These are phyloP conservation scores for Halictus ligatus DNA, from an alignment of 2,888 invertebrate species.

Conservation along the genomic window DNA sequence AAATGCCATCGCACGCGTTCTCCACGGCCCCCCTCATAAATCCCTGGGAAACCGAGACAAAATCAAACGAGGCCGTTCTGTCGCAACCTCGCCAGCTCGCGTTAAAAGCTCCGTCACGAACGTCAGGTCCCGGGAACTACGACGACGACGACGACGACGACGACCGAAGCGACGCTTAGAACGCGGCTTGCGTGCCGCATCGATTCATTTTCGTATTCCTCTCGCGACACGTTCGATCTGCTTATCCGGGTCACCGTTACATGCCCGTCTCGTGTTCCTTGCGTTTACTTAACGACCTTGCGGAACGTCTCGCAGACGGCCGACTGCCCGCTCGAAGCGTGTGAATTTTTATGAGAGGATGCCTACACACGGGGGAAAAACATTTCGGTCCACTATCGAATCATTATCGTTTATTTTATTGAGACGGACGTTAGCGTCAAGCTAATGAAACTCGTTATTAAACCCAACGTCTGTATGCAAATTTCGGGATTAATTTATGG, in stretches of 20 bases:
- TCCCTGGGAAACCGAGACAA: slow-evolving; percentile 54
- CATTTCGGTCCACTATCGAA: background rate
- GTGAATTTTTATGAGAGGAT: slow-evolving; percentile 2
- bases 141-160: background rate
- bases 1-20: slow-evolving; percentile 39
- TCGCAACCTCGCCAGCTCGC: slow-evolving; percentile 18
- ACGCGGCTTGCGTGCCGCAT: slow-evolving; percentile 7
- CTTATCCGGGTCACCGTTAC: slow-evolving; percentile 47
- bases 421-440: background rate
- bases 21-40: slow-evolving; percentile 29
- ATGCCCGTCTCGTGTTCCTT: slow-evolving; percentile 38
- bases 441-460: slow-evolving; percentile 5
- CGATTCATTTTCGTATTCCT: slow-evolving; percentile 14
- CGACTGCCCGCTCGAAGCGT: background rate
- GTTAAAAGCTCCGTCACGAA: slow-evolving; percentile 30
- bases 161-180: background rate
- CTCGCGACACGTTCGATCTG: slow-evolving; percentile 7
- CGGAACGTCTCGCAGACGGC: background rate
- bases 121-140: background rate
- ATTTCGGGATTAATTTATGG: slow-evolving; percentile 6
- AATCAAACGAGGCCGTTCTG: slow-evolving; percentile 53
- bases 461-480: background rate
- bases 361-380: background rate
- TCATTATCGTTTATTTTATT: slow-evolving; percentile 12
- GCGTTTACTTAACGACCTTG: slow-evolving; percentile 20